Evolutionary conservation across 1,140 invertebrate genomes (phyloP).

Genomic region (Drosophila santomea): DNA sequence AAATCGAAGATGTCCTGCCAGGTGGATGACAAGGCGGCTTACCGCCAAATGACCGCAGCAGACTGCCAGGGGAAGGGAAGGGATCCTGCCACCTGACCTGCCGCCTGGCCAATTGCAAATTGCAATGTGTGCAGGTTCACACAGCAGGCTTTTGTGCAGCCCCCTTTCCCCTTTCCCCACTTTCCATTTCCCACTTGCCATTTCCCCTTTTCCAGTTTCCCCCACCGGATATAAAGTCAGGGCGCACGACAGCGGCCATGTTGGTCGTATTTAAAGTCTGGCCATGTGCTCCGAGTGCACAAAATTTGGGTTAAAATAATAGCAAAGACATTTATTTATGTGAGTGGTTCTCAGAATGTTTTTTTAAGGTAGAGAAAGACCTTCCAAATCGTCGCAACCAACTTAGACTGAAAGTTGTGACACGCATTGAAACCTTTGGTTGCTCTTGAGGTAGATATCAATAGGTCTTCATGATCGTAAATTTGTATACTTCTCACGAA

Average conservation of each 20-base stretch:
- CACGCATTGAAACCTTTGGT: not conserved
- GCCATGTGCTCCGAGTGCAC: constrained; percentile 9
- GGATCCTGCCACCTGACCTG: not conserved
- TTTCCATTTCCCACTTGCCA: not conserved
- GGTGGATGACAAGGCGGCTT: constrained; percentile 72
- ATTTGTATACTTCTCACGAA: no score
- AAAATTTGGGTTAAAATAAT: constrained; percentile 24
- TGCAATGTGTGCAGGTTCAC: constrained; percentile 76
- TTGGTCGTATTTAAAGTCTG: constrained; percentile 73
- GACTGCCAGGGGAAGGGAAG: not conserved
- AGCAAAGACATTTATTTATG: not conserved
- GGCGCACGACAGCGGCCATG: constrained; percentile 57
- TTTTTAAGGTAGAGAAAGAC: not conserved
- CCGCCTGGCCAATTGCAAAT: constrained; percentile 59
- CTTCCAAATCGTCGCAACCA: no score
- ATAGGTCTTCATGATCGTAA: no score
- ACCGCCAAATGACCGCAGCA: constrained; percentile 76
- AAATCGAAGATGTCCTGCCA: constrained; percentile 73
- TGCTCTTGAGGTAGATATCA: not conserved
- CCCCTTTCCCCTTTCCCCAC: not conserved
- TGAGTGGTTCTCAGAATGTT: not conserved
- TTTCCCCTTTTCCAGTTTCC: not conserved
- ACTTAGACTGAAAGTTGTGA: not conserved
- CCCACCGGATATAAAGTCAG: constrained; percentile 76
- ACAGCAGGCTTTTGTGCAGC: constrained; percentile 47